Conservation (phyloP, 2,797 vertebrate genomes). For the Hafferia zeledoni region DNA sequence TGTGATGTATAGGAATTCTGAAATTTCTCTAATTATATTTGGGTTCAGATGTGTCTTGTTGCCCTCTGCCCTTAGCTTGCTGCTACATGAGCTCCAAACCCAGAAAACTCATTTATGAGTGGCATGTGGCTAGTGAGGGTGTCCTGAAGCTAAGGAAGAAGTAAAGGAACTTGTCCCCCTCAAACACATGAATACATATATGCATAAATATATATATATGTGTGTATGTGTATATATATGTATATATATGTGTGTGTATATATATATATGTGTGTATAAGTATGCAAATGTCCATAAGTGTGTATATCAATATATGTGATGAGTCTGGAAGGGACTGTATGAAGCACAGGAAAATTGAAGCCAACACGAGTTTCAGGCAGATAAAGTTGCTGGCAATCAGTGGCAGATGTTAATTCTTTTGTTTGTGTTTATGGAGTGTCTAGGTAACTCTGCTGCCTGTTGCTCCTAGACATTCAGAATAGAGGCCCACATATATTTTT, state of each 20-base stretch:
- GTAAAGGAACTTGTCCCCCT: not conserved
- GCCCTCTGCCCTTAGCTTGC: not conserved
- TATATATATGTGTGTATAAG: too few species aligned
- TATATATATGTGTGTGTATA: too few species aligned
- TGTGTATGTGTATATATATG: too few species aligned
- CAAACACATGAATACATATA: not conserved
- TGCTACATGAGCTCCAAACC: not conserved
- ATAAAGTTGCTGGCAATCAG: not conserved
- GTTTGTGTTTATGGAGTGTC: not conserved
- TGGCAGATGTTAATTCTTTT: not conserved
- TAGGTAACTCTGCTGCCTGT: not conserved
- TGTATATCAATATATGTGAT: rapidly evolving
- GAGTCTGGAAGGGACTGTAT: not conserved
- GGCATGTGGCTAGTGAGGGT: not conserved
- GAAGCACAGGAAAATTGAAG: not conserved
- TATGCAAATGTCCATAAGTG: not conserved
- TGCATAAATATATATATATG: too few species aligned
- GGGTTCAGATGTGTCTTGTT: not conserved
- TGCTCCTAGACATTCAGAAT: not conserved
- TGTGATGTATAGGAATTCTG: not conserved
- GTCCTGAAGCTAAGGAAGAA: not conserved
- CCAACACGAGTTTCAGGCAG: not conserved
- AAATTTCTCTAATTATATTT: not conserved
- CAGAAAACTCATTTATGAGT: not conserved
- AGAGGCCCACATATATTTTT: not conserved